These are phyloP conservation scores for Pipistrellus pipistrellus DNA, from an alignment of 2,797 vertebrate species.

Conservation along the genomic window DNA sequence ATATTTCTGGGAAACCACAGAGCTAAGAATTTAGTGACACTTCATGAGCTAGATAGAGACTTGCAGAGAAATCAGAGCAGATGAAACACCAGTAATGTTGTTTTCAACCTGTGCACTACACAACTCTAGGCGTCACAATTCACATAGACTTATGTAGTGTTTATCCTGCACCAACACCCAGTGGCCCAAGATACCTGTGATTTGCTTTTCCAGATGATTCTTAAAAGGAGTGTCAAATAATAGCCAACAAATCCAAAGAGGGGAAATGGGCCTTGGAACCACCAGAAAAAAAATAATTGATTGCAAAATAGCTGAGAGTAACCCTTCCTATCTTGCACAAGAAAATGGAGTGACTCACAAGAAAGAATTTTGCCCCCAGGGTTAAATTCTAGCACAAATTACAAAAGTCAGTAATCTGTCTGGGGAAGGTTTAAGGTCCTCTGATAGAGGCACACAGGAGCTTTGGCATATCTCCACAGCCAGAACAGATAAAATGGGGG, in stretches of 20 bases:
- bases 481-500: not conserved
- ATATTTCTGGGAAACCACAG: not conserved
- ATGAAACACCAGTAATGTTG: not conserved
- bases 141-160: not conserved
- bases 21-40: not conserved
- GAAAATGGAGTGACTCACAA: not conserved
- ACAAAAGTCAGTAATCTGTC: not conserved
- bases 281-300: slow-evolving; percentile 43
- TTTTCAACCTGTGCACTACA: not conserved
- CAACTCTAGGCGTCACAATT: not conserved
- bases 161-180: not conserved
- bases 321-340: not conserved
- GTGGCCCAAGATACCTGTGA: not conserved
- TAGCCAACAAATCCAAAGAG: not conserved
- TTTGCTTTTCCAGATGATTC: not conserved
- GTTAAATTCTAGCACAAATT: slow-evolving; percentile 17
- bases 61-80: not conserved
- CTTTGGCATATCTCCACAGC: not conserved
- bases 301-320: not conserved
- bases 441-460: not conserved
- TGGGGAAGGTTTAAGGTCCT: not conserved
- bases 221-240: slow-evolving; percentile 12
- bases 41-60: not conserved
- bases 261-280: not conserved
- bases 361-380: not conserved